These are phyloP conservation scores for Pogonocichla stellata DNA, from an alignment of 2,113 vertebrate genomes.

Conservation along the genomic window DNA sequence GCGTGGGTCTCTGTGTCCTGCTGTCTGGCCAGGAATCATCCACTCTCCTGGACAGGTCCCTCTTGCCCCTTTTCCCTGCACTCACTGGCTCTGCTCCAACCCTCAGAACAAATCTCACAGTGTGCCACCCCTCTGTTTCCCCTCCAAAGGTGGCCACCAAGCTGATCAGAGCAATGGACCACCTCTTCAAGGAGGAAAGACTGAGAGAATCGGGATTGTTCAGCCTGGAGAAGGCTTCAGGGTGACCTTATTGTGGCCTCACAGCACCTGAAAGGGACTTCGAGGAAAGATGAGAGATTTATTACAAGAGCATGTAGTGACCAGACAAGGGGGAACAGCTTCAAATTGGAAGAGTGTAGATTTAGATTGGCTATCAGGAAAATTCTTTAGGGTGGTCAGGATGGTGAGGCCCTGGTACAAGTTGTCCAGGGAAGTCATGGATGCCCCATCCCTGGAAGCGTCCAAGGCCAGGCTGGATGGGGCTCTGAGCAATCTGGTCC, in stretches of 20 bases:
- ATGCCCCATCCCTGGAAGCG: neutral
- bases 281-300: neutral
- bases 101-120: fast-evolving
- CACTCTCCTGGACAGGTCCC: fast-evolving
- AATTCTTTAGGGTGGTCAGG: neutral
- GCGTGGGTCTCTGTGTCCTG: fast-evolving
- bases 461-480: fast-evolving
- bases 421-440: too few species aligned
- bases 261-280: neutral
- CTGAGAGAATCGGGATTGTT: neutral
- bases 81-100: fast-evolving
- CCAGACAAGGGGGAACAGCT: neutral
- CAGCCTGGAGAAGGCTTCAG: neutral
- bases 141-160: neutral
- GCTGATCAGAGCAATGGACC: neutral
- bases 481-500: fast-evolving
- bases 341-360: neutral
- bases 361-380: neutral
- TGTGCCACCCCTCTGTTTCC: fast-evolving
- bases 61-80: fast-evolving
- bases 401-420: neutral
- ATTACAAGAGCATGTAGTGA: neutral
- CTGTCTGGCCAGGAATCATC: fast-evolving
- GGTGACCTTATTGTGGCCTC: neutral
- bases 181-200: neutral